Evolutionary conservation across 2,888 invertebrate species (phyloP).

Genomic region (Myopa testacea): DNA sequence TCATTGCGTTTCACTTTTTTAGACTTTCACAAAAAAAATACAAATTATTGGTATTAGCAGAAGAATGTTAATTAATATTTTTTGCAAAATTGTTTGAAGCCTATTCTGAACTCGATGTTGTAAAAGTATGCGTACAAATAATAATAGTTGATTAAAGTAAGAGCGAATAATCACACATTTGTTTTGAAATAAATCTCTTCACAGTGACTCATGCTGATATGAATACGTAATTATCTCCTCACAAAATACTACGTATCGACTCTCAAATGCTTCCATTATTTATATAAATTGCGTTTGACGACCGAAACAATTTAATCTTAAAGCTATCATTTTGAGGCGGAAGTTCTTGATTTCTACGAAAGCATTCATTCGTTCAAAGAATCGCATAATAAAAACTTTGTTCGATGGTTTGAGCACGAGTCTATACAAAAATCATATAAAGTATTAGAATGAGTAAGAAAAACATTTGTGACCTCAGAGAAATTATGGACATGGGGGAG

Average conservation of each 20-base stretch:
- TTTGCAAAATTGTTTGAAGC: no score
- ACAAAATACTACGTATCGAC: neutral
- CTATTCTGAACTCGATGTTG: no score
- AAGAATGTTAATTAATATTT: no score
- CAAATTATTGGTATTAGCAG: no score
- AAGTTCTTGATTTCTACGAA: constrained; percentile 16
- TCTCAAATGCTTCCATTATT: neutral
- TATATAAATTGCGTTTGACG: neutral
- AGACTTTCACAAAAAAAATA: no score
- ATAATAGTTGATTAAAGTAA: neutral
- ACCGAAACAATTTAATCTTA: neutral
- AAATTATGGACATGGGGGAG: no score
- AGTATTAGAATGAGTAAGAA: neutral
- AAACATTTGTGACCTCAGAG: no score
- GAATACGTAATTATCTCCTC: neutral
- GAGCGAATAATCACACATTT: neutral
- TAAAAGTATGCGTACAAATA: no score
- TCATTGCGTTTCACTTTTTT: no score
- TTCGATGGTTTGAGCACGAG: neutral
- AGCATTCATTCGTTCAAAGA: neutral
- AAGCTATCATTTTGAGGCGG: constrained; percentile 5
- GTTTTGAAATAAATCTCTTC: constrained; percentile 1
- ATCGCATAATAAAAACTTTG: neutral
- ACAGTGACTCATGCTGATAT: constrained; percentile 17
- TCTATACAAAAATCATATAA: neutral